phyloP scores from a whole-genome alignment of 2,797 vertebrate species.

The Anas georgica region DNA sequence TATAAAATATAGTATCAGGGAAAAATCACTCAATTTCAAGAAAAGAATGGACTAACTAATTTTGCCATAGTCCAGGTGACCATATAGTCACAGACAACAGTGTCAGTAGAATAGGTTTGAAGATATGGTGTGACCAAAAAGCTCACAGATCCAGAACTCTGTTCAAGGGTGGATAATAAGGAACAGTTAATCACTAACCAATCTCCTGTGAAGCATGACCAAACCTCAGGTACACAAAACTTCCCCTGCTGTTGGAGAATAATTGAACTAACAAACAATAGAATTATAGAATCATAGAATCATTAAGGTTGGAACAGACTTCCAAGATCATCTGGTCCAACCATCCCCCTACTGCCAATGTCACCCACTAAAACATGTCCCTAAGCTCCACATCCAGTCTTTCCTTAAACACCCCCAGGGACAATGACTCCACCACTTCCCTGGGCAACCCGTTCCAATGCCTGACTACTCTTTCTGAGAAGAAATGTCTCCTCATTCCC shows the following conservation, averaged over 20 bases:
- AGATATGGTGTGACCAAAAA: not conserved
- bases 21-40: not conserved
- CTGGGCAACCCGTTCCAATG: no score
- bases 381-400: no score
- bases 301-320: no score
- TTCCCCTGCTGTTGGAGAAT: not conserved
- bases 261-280: not conserved
- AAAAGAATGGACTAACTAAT: not conserved
- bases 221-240: not conserved
- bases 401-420: no score
- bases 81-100: not conserved
- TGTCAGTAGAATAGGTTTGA: not conserved
- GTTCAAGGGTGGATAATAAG: not conserved
- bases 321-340: no score
- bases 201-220: not conserved
- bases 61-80: not conserved
- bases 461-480: no score
- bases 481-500: no score
- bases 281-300: no score
- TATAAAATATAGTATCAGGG: not conserved
- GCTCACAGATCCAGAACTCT: not conserved
- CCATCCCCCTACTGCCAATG: no score
- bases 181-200: not conserved
- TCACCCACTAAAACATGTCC: no score
- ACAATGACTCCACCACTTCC: no score